A percentile compares a stretch with the other conserved stretches of the same genome.
These are phyloP conservation scores for Iselma pallidipennis DNA, from an alignment of 2,888 invertebrate genomes.

Conservation along the genomic window DNA sequence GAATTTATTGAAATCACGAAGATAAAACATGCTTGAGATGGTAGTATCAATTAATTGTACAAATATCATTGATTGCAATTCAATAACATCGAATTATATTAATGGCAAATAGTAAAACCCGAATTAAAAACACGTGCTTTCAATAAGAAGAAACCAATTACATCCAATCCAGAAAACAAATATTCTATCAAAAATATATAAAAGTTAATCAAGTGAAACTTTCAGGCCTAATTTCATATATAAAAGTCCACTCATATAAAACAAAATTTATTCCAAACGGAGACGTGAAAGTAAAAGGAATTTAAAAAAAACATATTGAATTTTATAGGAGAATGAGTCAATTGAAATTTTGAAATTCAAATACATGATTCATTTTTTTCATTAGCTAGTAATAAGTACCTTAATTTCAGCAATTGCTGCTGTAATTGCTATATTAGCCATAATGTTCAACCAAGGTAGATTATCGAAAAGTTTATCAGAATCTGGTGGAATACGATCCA, in stretches of 20 bases:
- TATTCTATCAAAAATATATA: background rate
- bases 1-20: constrained; percentile 15
- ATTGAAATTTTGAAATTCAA: too few species aligned
- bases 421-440: constrained; percentile 53
- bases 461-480: constrained; percentile 51
- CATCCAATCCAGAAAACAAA: too few species aligned
- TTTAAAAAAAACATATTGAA: too few species aligned
- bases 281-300: too few species aligned
- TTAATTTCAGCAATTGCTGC: constrained; percentile 53
- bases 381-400: too few species aligned
- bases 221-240: too few species aligned
- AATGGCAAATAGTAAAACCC: too few species aligned
- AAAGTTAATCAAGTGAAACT: background rate
- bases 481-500: constrained; percentile 50
- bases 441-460: constrained; percentile 53
- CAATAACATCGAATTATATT: background rate
- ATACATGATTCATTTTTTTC: too few species aligned
- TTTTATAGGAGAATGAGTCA: background rate
- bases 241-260: too few species aligned
- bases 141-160: background rate
- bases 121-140: background rate
- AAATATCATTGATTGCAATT: too few species aligned
- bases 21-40: constrained; percentile 2
- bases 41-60: too few species aligned
- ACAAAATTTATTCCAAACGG: too few species aligned